These are phyloP conservation scores for Dysidea cf. avara DNA, from an alignment of 37 sponge, comb jelly and placozoan genomes.

Conservation along the genomic window DNA sequence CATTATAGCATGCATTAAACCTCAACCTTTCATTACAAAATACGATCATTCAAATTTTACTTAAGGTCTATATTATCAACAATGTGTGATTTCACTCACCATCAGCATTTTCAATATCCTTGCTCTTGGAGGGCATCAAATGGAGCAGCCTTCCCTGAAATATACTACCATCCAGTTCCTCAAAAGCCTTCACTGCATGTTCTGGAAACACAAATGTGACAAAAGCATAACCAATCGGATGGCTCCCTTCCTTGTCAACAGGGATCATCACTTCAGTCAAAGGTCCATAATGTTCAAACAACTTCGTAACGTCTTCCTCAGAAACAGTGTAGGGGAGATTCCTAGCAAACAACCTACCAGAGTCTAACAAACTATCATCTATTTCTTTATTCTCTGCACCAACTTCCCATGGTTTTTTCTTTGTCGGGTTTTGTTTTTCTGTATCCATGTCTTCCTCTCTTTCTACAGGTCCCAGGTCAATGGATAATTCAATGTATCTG, in stretches of 20 bases:
- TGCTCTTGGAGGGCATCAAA: constrained; percentile 77
- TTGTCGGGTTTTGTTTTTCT: not conserved
- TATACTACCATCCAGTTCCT: constrained; percentile 78
- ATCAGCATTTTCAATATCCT: not conserved
- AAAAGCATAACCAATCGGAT: constrained; percentile 82
- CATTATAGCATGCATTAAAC: no score
- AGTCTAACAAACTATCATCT: constrained; percentile 59
- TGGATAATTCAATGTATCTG: constrained; percentile 85
- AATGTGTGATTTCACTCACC: no score
- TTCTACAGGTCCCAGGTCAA: constrained; percentile 48
- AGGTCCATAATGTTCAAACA: constrained; percentile 83
- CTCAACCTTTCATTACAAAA: no score
- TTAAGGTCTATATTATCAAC: no score
- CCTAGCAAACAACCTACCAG: constrained; percentile 90
- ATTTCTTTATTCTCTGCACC: constrained; percentile 16
- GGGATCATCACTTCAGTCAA: constrained; percentile 74
- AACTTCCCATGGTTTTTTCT: constrained; percentile 69
- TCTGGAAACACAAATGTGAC: constrained; percentile 95
- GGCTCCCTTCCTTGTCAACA: constrained; percentile 69
- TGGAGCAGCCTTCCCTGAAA: constrained; percentile 90
- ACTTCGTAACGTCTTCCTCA: constrained; percentile 76
- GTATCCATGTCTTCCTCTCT: not conserved
- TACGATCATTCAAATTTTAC: no score
- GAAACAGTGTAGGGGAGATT: constrained; percentile 84
- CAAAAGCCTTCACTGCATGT: constrained; percentile 81